A percentile compares a stretch with the other conserved stretches of the same genome.
Conservation (phyloP, 1,140 invertebrate genomes). For the Lysiphlebus fabarum region DNA sequence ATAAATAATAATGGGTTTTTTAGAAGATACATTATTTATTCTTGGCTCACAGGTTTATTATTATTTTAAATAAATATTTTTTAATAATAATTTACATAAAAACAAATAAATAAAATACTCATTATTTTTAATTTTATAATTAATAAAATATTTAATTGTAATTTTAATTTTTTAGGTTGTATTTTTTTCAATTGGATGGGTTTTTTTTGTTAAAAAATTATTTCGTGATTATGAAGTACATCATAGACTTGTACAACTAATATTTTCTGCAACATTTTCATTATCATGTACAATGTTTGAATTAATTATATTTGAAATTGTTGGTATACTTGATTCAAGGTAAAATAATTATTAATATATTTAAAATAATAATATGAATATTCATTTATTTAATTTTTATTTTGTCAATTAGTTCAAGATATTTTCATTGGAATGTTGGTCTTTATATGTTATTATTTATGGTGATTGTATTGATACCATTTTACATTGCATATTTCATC, state of each 20-base stretch:
- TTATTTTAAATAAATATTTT: neutral
- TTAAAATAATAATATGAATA: constrained; percentile 24
- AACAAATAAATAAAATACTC: constrained; percentile 12
- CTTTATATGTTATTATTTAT: constrained; percentile 90
- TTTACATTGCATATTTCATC: constrained; percentile 95
- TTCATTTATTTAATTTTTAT: constrained; percentile 11
- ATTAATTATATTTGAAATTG: constrained; percentile 99
- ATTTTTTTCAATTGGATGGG: constrained; percentile 96
- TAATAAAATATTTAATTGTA: constrained; percentile 23
- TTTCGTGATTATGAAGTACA: constrained; percentile 99
- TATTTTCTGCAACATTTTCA: constrained; percentile 96
- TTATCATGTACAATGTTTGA: constrained; percentile 99
- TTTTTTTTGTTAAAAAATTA: constrained; percentile 97
- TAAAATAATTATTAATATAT: constrained; percentile 44
- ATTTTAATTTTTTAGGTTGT: constrained; percentile 68
- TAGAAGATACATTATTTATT: constrained; percentile 68
- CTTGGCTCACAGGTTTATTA: constrained; percentile 63
- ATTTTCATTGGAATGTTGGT: constrained; percentile 93
- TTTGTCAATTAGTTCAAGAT: constrained; percentile 73
- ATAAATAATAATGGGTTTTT: constrained; percentile 60
- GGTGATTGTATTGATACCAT: constrained; percentile 93
- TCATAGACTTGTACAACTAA: constrained; percentile 88
- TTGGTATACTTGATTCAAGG: constrained; percentile 84
- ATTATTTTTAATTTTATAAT: constrained; percentile 13
- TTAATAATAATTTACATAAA: neutral